Conservation (phyloP, 2,113 vertebrate species). For the Stigmatopora nigra region DNA sequence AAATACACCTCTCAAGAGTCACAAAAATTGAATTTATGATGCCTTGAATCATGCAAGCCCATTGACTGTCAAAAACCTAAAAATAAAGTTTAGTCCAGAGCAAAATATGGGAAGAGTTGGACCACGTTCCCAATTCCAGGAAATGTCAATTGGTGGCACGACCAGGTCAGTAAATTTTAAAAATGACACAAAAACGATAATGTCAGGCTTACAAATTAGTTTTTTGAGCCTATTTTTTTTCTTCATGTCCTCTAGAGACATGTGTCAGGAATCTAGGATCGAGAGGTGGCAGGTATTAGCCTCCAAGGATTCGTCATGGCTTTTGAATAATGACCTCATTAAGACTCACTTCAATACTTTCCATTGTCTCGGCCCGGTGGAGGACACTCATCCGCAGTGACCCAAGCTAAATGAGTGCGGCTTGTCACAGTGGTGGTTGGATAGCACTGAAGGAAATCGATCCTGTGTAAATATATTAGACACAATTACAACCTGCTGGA, state of each 20-base stretch:
- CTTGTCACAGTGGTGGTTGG: constrained; percentile 44
- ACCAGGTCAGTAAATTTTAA: not conserved
- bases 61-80: too few species aligned
- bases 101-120: too few species aligned
- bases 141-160: not conserved
- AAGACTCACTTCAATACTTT: constrained; percentile 60
- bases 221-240: constrained; percentile 25
- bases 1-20: too few species aligned
- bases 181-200: not conserved
- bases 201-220: constrained; percentile 22
- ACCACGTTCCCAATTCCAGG: constrained; percentile 3
- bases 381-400: constrained; percentile 39
- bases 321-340: constrained; percentile 75
- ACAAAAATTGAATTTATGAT: too few species aligned
- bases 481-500: constrained; percentile 64
- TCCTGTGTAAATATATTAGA: constrained; percentile 68
- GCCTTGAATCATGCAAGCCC: too few species aligned
- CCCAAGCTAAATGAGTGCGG: constrained; percentile 40
- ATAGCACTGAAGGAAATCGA: constrained; percentile 53
- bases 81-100: too few species aligned
- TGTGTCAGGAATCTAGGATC: constrained; percentile 60
- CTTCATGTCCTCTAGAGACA: constrained; percentile 51
- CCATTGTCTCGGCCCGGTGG: constrained; percentile 35
- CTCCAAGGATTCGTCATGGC: constrained; percentile 55
- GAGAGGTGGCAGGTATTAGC: constrained; percentile 72